Percentiles rank a stretch among this genome's conserved stretches.
Conservation (phyloP, 2,797 vertebrate species). For the Cetoscarus ocellatus region DNA sequence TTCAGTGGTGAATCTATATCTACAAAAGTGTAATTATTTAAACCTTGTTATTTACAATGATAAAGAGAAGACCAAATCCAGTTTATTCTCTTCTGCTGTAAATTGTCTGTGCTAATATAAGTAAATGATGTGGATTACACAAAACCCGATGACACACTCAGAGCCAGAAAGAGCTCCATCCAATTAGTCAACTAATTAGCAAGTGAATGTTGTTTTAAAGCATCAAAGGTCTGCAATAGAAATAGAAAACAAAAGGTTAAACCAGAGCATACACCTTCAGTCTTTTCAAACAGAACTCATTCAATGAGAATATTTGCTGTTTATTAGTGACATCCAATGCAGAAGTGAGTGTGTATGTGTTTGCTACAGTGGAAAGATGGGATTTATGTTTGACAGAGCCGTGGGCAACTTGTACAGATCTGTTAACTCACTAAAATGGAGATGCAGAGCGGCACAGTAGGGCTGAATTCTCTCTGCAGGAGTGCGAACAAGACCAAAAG, state of each 20-base stretch:
- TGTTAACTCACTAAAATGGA: slow-evolving; percentile 72
- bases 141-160: slow-evolving; percentile 53
- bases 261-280: neutral
- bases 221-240: slow-evolving; percentile 32
- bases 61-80: slow-evolving; percentile 35
- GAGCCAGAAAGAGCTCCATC: slow-evolving; percentile 47
- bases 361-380: slow-evolving; percentile 26
- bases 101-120: slow-evolving; percentile 46
- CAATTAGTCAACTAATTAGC: slow-evolving; percentile 61
- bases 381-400: slow-evolving; percentile 49
- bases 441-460: slow-evolving; percentile 60
- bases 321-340: slow-evolving; percentile 16
- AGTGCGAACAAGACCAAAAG: slow-evolving; percentile 69
- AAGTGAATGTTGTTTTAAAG: slow-evolving; percentile 47
- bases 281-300: slow-evolving; percentile 6
- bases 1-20: no score
- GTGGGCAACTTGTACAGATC: slow-evolving; percentile 58
- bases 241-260: slow-evolving; percentile 33
- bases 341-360: slow-evolving; percentile 10
- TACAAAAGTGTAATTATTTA: no score
- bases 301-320: neutral
- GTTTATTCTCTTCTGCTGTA: slow-evolving; percentile 38
- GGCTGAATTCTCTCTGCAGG: slow-evolving; percentile 71
- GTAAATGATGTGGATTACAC: slow-evolving; percentile 63
- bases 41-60: slow-evolving; percentile 21